Evolutionary conservation across 2,113 vertebrate genomes (phyloP).

Genomic region (Pelecanus crispus): DNA sequence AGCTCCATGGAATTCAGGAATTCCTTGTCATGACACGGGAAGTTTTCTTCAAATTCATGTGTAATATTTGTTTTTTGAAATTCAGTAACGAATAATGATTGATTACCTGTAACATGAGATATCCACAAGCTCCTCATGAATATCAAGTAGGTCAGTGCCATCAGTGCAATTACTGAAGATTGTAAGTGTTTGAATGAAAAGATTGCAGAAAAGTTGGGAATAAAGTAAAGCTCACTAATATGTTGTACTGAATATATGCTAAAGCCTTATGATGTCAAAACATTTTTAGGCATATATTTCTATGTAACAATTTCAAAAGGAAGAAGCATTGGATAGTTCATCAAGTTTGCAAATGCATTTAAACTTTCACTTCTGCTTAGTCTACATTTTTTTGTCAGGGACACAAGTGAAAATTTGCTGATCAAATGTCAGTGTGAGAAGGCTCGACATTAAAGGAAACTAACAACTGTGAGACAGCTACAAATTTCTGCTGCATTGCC

Average conservation of each 20-base stretch:
- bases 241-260: not conserved
- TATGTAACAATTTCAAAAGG: not conserved
- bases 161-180: not conserved
- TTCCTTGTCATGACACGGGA: not conserved
- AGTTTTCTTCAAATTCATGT: not conserved
- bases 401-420: not conserved
- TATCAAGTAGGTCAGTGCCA: not conserved
- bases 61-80: not conserved
- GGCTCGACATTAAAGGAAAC: not conserved
- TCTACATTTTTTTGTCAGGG: not conserved
- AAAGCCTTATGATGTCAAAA: not conserved
- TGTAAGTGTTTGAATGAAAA: not conserved
- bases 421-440: not conserved
- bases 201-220: not conserved
- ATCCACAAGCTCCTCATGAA: not conserved
- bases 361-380: not conserved
- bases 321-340: not conserved
- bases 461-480: not conserved
- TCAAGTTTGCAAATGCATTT: not conserved
- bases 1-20: not conserved
- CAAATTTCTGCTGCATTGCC: not conserved
- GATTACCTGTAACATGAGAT: not conserved
- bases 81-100: not conserved
- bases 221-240: not conserved
- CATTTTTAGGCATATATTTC: not conserved